Evolutionary conservation across 1,140 invertebrate species (phyloP).

Genomic region (Microplitis demolitor): DNA sequence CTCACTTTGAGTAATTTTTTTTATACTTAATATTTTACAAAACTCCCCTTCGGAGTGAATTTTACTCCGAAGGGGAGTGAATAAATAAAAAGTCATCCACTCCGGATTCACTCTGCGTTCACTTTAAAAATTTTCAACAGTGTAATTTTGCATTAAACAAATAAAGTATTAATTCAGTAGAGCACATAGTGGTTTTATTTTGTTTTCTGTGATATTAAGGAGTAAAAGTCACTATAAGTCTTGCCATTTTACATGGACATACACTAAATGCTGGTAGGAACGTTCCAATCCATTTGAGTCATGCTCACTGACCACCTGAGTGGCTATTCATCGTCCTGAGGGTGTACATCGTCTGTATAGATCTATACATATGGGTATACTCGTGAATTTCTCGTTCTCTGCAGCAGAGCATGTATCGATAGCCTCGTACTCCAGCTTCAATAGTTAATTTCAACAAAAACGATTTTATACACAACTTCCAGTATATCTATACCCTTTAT

Average conservation of each 20-base stretch:
- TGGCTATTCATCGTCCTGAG: background rate
- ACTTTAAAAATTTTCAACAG: too few relatives aligned
- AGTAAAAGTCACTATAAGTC: background rate
- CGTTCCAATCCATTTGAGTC: constrained; percentile 32
- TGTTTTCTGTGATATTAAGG: background rate
- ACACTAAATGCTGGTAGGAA: background rate
- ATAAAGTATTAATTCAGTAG: too few relatives aligned
- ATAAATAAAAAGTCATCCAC: too few relatives aligned
- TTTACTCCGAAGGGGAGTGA: too few relatives aligned
- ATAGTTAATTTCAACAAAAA: background rate
- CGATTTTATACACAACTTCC: background rate
- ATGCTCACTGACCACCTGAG: constrained; percentile 16
- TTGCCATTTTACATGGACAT: background rate
- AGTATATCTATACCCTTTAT: background rate
- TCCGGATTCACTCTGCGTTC: too few relatives aligned
- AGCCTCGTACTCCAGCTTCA: background rate
- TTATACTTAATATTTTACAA: too few relatives aligned
- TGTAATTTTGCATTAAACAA: too few relatives aligned
- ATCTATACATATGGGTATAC: background rate
- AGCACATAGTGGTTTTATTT: background rate
- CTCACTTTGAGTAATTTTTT: too few relatives aligned
- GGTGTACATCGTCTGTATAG: background rate
- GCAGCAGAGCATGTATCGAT: background rate
- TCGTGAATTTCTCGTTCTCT: background rate
- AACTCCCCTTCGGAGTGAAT: too few relatives aligned